Base-by-base conservation (phyloP, 2,113 vertebrate genomes). In the Chrysochloris asiatica region DNA sequence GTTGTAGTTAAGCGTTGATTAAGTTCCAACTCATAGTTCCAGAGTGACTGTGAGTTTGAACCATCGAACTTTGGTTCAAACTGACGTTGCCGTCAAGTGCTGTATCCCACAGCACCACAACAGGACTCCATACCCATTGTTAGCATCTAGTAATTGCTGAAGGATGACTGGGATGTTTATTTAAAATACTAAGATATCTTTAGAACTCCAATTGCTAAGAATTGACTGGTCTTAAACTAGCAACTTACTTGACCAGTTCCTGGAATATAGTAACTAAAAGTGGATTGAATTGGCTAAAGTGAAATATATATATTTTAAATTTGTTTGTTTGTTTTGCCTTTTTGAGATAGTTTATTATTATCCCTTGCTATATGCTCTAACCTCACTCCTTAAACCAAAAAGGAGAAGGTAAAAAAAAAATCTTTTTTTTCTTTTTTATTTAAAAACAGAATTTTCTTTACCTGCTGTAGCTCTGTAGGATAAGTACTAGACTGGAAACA, bases 221-320 rank as follows among this genome's bases (percentile, higher is more conserved):
- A 54, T 8, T 38, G 26, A 88, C 50, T 73, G 19, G 45, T 90
- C 48, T 82, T 93, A n/a, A 89, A 88, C 41, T 61, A 83, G 59
- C 47, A 89, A 28, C 24, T 61, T 78, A 24, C 16, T 63, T 91
- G 52, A 30, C 43, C 47, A 75, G 50, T 38, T 28, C 26, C 45
- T 85, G 21, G 22, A n/a, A 83, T 36, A 30, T 10, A 83, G 47
- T 43, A 90, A 84, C 28, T 43, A 16, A 72, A 78, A 36, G 30
- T 21, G 69, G 13, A 93, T 26, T 50, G 52, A 65, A 72, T 83
- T 5, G 8, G 69, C 12, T 26, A 61, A 14, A 88, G 16, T 8
- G 14, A 30, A 28, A 9, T 61, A 28, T n/a, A n/a, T n/a, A n/a
- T n/a, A n/a, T n/a, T n/a, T 16, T 50, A 50, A 50, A 50, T 16